Conservation (phyloP, 2,113 vertebrate species). For the Eira barbara region DNA sequence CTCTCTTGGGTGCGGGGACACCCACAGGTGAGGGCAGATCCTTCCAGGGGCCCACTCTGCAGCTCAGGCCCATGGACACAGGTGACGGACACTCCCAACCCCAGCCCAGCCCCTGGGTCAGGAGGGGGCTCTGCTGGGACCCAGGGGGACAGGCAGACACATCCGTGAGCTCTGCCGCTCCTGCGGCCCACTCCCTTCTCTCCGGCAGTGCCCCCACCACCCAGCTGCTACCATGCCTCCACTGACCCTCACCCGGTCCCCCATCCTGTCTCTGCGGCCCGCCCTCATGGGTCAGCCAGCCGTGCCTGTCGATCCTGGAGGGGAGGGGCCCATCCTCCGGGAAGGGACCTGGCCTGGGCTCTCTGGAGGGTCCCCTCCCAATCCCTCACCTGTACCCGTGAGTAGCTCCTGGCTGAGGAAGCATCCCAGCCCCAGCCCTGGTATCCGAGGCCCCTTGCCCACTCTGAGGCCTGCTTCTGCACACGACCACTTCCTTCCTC, state of each 20-base stretch:
- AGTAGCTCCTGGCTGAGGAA: not conserved
- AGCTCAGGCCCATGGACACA: not conserved
- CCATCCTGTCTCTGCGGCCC: not conserved
- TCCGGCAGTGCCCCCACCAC: not conserved
- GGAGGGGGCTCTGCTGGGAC: not conserved
- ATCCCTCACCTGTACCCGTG: not conserved
- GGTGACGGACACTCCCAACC: not conserved
- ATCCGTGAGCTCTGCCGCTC: too few relatives aligned
- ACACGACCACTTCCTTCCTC: not conserved
- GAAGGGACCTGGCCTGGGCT: not conserved
- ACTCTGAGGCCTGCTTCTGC: not conserved
- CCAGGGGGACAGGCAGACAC: not conserved
- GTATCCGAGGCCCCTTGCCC: not conserved
- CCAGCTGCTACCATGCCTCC: not conserved
- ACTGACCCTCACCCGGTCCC: not conserved
- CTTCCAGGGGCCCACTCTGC: not conserved
- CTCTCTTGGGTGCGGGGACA: not conserved
- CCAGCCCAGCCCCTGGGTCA: not conserved
- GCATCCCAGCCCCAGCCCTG: not conserved
- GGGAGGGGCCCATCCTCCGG: not conserved
- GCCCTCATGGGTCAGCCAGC: rapidly evolving
- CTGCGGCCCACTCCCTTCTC: not conserved
- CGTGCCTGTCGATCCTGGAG: not conserved
- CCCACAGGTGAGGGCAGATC: not conserved
- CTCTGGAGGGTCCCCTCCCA: not conserved